phyloP scores from a whole-genome alignment of 2,113 vertebrate species.

The Rhadina sibilatrix region DNA sequence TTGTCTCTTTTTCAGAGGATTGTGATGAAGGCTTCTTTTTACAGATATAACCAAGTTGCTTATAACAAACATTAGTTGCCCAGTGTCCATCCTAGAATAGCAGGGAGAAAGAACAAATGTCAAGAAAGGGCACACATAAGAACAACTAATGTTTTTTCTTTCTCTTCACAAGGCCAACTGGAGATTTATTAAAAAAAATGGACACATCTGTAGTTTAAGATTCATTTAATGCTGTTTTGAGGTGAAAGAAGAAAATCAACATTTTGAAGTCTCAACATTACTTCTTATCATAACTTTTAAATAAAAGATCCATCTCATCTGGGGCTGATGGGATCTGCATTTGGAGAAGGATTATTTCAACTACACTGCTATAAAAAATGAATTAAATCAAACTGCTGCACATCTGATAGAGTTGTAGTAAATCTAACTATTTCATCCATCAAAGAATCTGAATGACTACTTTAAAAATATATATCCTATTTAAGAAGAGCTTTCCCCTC shows the following conservation, averaged over 20 bases:
- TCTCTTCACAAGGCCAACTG: not conserved
- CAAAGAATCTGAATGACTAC: not conserved
- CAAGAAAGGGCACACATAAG: not conserved
- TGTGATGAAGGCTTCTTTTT: constrained; percentile 79
- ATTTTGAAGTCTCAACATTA: not conserved
- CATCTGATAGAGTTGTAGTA: not conserved
- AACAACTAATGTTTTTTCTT: not conserved
- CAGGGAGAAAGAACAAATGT: not conserved
- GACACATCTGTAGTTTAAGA: not conserved
- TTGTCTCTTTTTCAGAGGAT: constrained; percentile 30
- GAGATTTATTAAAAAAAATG: not conserved
- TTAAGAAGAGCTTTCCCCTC: not conserved
- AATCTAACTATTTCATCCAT: not conserved
- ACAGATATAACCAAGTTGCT: constrained; percentile 82
- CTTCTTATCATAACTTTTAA: not conserved
- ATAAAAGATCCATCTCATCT: not conserved
- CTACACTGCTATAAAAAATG: not conserved
- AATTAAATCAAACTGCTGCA: not conserved
- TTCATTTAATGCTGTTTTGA: not conserved
- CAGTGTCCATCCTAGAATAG: constrained; percentile 82
- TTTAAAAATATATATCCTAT: not conserved
- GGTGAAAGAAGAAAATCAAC: not conserved
- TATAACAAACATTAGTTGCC: constrained; percentile 84
- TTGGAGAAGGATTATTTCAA: not conserved
- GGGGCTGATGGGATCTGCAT: not conserved